Percentiles rank a stretch among this genome's conserved stretches.
These are phyloP conservation scores for Drosophila nikananu DNA, from an alignment of 1,140 invertebrate species.

Conservation along the genomic window DNA sequence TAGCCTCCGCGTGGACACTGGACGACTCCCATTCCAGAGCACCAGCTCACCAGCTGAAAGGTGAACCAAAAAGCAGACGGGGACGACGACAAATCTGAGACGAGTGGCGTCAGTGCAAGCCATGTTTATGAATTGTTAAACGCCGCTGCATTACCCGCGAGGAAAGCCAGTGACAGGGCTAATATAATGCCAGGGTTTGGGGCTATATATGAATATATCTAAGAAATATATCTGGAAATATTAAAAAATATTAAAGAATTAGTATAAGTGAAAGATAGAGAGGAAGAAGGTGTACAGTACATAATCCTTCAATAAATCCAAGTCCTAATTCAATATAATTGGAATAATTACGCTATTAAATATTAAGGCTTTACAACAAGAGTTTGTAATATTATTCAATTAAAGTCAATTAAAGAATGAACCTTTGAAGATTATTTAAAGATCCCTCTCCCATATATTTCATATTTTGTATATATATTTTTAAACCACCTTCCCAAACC, in stretches of 20 bases:
- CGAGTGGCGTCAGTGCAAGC: constrained; percentile 76
- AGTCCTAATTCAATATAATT: no score
- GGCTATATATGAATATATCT: background rate
- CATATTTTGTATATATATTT: background rate
- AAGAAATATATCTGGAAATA: background rate
- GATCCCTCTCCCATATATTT: background rate
- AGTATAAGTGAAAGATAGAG: no score
- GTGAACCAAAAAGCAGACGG: constrained; percentile 32
- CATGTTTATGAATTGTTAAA: constrained; percentile 83
- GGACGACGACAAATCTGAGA: constrained; percentile 50
- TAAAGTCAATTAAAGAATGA: background rate
- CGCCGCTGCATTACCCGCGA: constrained; percentile 57
- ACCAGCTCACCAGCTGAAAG: constrained; percentile 4
- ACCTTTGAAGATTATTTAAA: rapidly evolving
- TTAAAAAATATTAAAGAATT: background rate
- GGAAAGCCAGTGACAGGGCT: constrained; percentile 33
- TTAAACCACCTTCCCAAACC: background rate
- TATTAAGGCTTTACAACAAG: background rate
- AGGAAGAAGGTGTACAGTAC: no score
- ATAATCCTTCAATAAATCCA: background rate
- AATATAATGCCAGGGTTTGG: constrained; percentile 38
- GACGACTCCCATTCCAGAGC: constrained; percentile 18
- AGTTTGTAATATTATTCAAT: background rate
- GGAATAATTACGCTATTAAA: no score
- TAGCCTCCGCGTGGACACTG: constrained; percentile 18